Evolutionary conservation across 2,888 invertebrate species (phyloP).

Genomic region (Himalopsyche kuldschensis): DNA sequence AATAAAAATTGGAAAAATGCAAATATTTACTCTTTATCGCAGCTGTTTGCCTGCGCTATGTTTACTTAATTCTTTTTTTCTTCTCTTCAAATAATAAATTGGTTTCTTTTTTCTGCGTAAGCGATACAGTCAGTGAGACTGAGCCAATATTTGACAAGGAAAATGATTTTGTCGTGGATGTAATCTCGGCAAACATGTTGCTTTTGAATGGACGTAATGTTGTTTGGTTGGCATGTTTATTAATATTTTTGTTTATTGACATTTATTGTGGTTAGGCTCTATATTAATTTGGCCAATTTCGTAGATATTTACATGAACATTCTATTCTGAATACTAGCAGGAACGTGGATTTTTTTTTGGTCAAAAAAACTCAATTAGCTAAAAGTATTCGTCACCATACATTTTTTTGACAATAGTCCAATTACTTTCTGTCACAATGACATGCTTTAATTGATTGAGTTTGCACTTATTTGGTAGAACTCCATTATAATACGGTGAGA

Average conservation of each 20-base stretch:
- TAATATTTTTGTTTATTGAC: constrained; percentile 13
- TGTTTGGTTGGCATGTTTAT: constrained; percentile 23
- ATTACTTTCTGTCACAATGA: too few species aligned
- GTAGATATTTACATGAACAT: not conserved
- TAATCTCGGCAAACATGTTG: constrained; percentile 30
- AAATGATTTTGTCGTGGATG: constrained; percentile 29
- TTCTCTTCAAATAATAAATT: constrained; percentile 36
- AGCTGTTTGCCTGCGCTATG: constrained; percentile 18
- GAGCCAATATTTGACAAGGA: constrained; percentile 33
- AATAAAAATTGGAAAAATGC: constrained; percentile 36
- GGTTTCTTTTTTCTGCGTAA: constrained; percentile 34
- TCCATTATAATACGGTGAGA: too few species aligned
- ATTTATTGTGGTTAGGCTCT: not conserved
- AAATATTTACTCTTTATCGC: constrained; percentile 38
- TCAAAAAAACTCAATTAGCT: too few species aligned
- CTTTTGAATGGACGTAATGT: constrained; percentile 14
- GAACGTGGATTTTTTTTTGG: too few species aligned
- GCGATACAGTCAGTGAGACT: constrained; percentile 29
- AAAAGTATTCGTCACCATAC: too few species aligned
- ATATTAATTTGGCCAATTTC: not conserved
- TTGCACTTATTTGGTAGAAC: too few species aligned
- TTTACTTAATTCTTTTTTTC: constrained; percentile 37
- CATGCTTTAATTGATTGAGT: too few species aligned
- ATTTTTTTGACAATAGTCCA: too few species aligned
- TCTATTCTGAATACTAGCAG: not conserved